phyloP scores from a whole-genome alignment of 2,797 vertebrate species.

The Falco berigora region DNA sequence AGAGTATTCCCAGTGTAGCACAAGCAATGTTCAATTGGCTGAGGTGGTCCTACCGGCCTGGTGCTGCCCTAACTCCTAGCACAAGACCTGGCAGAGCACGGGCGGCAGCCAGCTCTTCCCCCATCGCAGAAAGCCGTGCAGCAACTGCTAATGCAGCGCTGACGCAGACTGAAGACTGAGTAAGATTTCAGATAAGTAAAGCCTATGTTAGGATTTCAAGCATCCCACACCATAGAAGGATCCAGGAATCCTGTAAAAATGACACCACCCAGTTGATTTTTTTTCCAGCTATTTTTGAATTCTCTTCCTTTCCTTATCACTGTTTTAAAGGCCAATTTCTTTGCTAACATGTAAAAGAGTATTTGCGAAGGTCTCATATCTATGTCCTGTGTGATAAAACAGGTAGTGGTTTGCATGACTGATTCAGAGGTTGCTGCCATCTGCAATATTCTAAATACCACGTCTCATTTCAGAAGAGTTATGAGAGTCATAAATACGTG shows the following conservation, averaged over 20 bases:
- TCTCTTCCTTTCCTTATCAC: background rate
- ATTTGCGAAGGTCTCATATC: slow-evolving; percentile 15
- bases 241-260: background rate
- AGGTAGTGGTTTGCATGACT: slow-evolving; percentile 6
- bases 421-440: slow-evolving; percentile 34
- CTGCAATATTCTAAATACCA: slow-evolving; percentile 34
- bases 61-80: background rate
- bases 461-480: slow-evolving; percentile 3
- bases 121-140: background rate
- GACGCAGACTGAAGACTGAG: background rate
- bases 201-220: background rate
- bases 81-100: background rate
- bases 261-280: background rate
- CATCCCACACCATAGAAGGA: background rate
- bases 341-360: background rate
- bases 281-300: slow-evolving; percentile 24
- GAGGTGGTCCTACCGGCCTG: background rate
- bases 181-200: background rate
- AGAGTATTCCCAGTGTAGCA: background rate
- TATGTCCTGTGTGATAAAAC: background rate
- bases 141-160: background rate
- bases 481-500: slow-evolving; percentile 20
- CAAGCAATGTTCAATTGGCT: background rate
- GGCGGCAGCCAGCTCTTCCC: background rate
- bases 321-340: slow-evolving; percentile 23